Percentiles rank a stretch among this genome's conserved stretches.
These are phyloP conservation scores for Dasyornis broadbenti DNA, from an alignment of 2,113 vertebrate genomes.

Conservation along the genomic window DNA sequence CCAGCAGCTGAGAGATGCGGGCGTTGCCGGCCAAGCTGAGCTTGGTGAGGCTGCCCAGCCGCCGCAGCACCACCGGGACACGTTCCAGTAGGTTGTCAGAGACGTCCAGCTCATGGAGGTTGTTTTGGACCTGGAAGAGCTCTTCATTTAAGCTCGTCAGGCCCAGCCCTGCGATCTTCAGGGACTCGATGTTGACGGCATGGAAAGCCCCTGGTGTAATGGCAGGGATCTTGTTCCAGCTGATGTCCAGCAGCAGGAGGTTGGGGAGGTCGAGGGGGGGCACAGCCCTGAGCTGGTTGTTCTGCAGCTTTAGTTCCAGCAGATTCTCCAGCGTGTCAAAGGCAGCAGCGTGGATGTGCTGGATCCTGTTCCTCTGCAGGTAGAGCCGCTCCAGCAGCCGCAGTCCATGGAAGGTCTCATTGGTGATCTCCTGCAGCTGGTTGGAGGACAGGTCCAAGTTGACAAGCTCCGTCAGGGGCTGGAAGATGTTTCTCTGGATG, in stretches of 20 bases:
- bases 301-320: constrained; percentile 91
- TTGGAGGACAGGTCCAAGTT: constrained; percentile 94
- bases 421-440: constrained; percentile 85
- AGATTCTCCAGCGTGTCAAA: constrained; percentile 82
- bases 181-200: constrained; percentile 82
- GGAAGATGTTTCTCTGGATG: constrained; percentile 84
- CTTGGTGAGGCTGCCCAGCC: constrained; percentile 76
- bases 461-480: constrained; percentile 79
- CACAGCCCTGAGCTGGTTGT: constrained; percentile 80
- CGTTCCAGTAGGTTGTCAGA: constrained; percentile 85
- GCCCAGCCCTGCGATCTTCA: constrained; percentile 84
- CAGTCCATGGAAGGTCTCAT: constrained; percentile 86
- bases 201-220: constrained; percentile 75
- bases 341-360: constrained; percentile 82
- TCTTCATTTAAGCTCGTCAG: constrained; percentile 77
- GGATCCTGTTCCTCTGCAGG: constrained; percentile 86
- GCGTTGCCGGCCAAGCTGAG: constrained; percentile 87
- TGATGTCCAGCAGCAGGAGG: constrained; percentile 89
- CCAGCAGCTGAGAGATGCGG: constrained; percentile 78
- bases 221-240: constrained; percentile 78
- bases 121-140: constrained; percentile 79
- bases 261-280: constrained; percentile 81
- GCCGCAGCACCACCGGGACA: constrained; percentile 72
- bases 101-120: constrained; percentile 89
- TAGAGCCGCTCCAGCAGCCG: constrained; percentile 88